phyloP scores from a whole-genome alignment of 2,113 vertebrate genomes.

The Psammodynastes pulverulentus region DNA sequence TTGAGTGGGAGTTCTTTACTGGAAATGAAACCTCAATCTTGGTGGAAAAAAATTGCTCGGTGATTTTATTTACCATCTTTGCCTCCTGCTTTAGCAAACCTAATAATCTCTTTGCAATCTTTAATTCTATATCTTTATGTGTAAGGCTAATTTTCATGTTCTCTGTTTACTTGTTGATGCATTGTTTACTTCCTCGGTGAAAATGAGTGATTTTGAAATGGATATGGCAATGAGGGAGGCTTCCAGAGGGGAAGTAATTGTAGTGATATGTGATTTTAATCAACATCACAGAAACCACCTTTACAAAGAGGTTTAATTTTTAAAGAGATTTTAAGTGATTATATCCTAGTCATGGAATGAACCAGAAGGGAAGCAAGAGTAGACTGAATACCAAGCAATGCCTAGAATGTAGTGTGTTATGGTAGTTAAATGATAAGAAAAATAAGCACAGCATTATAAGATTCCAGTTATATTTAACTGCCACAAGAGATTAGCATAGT shows the following conservation, averaged over 20 bases:
- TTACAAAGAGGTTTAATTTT: background rate
- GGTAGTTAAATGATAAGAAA: background rate
- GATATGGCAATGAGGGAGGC: background rate
- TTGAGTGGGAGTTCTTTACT: background rate
- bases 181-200: background rate
- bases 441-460: background rate
- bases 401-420: background rate
- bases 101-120: constrained; percentile 19
- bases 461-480: background rate
- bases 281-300: background rate
- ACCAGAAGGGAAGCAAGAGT: background rate
- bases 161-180: background rate
- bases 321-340: background rate
- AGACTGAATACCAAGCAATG: background rate
- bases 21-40: background rate
- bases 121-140: background rate
- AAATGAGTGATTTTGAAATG: background rate
- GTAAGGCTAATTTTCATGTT: background rate
- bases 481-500: background rate
- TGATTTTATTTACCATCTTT: constrained; percentile 12
- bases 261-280: background rate
- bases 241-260: background rate
- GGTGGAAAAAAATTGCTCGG: background rate
- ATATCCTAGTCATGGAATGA: background rate
- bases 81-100: accelerated